Evolutionary conservation across 2,888 invertebrate genomes (phyloP), one percentile per base, ranked within the genome.

Genomic region (Sipunculus nudus): DNA sequence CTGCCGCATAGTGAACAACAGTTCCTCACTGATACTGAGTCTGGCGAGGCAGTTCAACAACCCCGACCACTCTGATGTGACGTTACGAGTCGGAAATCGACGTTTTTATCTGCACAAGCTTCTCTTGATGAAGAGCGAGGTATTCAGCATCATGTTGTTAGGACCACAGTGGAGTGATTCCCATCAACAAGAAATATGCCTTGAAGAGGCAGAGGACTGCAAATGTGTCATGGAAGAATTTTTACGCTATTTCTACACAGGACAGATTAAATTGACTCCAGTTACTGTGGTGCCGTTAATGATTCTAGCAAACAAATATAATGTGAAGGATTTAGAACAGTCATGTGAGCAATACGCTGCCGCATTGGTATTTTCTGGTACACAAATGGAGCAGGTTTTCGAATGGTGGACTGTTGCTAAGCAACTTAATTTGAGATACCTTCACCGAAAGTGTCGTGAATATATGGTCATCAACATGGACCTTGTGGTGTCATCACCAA

Each of bases 241-340:
- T 47, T 53, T 59, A 21, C 29, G 23, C 35, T 59, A 59, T 40
- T 59, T 59, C 47, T 59, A 59, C 59, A 59, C 59, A 4, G 59
- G 53, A 1, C 29, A 53, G 31, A 31, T 59, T 4, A 53, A 39
- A 19, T 47, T 59, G 28, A 45, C 25, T 6, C n/a, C 31, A n/a
- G 47, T 39, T 16, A 59, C 53, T 23, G 28, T 59, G n/a, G 25
- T 53, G 13, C 53, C 59, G 2, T 3, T 59, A 5, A 32, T 59
- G 6, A 28, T 59, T 2, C 53, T 59, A 21, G 53, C 59, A 29
- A 59, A 59, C 23, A 59, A 59, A 40, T 59, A 59, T 31, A 41
- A 46, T 39, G 31, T 59, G 3, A 43, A 32, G 29, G 40, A 38
- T 26, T 40, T 59, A 28, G 59, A 59, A 32, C 47, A 59, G 47